Evolutionary conservation across 1,140 invertebrate genomes (phyloP).

Genomic region (Marisa cornuarietis): DNA sequence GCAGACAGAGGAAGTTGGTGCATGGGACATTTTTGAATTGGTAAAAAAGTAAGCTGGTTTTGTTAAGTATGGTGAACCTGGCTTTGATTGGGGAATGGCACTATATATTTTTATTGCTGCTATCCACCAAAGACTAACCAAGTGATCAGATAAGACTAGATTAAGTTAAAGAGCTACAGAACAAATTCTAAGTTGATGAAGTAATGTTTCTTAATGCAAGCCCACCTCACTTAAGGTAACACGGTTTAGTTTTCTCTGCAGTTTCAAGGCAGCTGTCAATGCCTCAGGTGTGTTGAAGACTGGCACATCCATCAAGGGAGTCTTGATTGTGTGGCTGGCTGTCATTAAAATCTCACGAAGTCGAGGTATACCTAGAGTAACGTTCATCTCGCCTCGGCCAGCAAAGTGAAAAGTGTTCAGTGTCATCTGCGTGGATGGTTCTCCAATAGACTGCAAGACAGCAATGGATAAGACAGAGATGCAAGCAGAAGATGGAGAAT

Average conservation of each 20-base stretch:
- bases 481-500: too few species aligned
- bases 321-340: slow-evolving; percentile 90
- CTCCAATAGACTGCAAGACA: slow-evolving; percentile 83
- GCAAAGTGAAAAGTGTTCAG: slow-evolving; percentile 99
- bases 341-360: slow-evolving; percentile 97
- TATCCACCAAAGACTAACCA: too few species aligned
- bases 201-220: not conserved
- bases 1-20: too few species aligned
- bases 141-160: too few species aligned
- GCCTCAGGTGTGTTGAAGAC: slow-evolving; percentile 66
- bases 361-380: slow-evolving; percentile 94
- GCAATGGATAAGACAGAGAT: slow-evolving; percentile 8
- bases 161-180: too few species aligned
- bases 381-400: slow-evolving; percentile 99
- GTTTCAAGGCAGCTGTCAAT: slow-evolving; percentile 30
- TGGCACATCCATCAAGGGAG: slow-evolving; percentile 95
- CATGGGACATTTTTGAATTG: too few species aligned
- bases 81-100: too few species aligned
- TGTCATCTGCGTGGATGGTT: slow-evolving; percentile 99
- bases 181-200: too few species aligned
- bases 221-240: slow-evolving; percentile 80
- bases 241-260: slow-evolving; percentile 73
- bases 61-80: too few species aligned
- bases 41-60: too few species aligned
- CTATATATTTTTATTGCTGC: too few species aligned